Percentiles rank a stretch among this genome's conserved stretches.
Conservation (phyloP, 1,140 invertebrate genomes). For the Drosophila busckii region DNA sequence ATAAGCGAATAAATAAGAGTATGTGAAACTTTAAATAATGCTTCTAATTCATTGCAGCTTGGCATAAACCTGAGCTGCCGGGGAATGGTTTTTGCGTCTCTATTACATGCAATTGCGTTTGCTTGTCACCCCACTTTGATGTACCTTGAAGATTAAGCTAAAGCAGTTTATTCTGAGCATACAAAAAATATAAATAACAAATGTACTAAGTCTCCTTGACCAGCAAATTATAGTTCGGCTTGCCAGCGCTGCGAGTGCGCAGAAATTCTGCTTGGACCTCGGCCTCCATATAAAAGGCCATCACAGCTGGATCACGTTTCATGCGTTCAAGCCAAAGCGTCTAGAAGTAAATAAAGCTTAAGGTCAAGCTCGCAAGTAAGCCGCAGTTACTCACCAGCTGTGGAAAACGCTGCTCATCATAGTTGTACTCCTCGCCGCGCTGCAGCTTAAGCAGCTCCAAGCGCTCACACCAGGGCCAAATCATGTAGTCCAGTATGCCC, state of each 20-base stretch:
- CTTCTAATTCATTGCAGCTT: conserved; percentile 81
- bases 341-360: conserved; percentile 71
- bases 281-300: conserved; percentile 83
- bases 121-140: conserved; percentile 86
- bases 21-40: not conserved
- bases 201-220: conserved; percentile 49
- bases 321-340: conserved; percentile 85
- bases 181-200: conserved; percentile 12
- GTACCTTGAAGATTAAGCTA: conserved; percentile 60
- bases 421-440: conserved; percentile 67
- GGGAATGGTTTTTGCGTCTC: conserved; percentile 84
- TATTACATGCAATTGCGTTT: conserved; percentile 93
- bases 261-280: conserved; percentile 85
- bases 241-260: conserved; percentile 54
- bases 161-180: conserved; percentile 42
- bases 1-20: conserved; percentile 12
- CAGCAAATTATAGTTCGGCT: conserved; percentile 60
- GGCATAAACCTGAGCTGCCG: conserved; percentile 81
- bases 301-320: conserved; percentile 85
- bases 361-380: not conserved
- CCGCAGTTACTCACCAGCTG: conserved; percentile 60
- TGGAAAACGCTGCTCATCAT: conserved; percentile 69
- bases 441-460: conserved; percentile 65
- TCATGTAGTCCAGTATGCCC: conserved; percentile 92
- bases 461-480: conserved; percentile 94